Base-by-base conservation (phyloP, 2,797 vertebrate species). In the Urosaurus nigricauda region DNA sequence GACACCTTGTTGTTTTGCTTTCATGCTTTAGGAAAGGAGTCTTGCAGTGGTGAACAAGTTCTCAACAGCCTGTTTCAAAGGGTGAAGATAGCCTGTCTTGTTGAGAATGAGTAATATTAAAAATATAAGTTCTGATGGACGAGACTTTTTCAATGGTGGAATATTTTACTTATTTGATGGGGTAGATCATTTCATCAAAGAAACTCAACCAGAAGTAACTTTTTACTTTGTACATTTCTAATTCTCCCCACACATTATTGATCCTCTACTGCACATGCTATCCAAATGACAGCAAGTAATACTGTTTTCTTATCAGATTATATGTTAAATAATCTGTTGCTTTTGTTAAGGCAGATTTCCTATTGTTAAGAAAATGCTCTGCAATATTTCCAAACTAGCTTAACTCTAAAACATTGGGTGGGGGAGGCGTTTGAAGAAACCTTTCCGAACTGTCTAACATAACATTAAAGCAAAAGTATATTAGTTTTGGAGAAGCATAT, bases 401-500 rank as follows among this genome's bases (percentile, higher is more conserved):
- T 87, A 92, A 94, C 51, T n/a, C 89, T 88, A 63, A 29, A 93
- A 19, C 89, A 85, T 94, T 43, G 43, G 43, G 43, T 43, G 43
- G 43, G 43, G 43, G 43, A 43, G 43, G 43, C 43, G 5, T 43
- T 43, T 43, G 43, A 43, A 43, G 43, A 3, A 43, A n/a, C 94
- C 32, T 12, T 75, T 75, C 58, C 65, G 81, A 89, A 43, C n/a
- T 92, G 88, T 83, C 84, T 95, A 95, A 95, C 94, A 94, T 90
- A 95, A 92, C 87, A 90, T 87, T 53, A 85, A 95, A 95, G 92
- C n/a, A 87, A 56, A 47, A 17, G 88, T 9, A 95, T 95, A 58
- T 94, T 96, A 95, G 95, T 94, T 95, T 56, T 0, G 0, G 87
- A 47, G 86, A 94, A 92, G 92, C 89, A 92, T 94, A 95, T 93